These are phyloP conservation scores for Lamellibrachia satsuma DNA, from an alignment of 2,888 invertebrate species.

Conservation along the genomic window DNA sequence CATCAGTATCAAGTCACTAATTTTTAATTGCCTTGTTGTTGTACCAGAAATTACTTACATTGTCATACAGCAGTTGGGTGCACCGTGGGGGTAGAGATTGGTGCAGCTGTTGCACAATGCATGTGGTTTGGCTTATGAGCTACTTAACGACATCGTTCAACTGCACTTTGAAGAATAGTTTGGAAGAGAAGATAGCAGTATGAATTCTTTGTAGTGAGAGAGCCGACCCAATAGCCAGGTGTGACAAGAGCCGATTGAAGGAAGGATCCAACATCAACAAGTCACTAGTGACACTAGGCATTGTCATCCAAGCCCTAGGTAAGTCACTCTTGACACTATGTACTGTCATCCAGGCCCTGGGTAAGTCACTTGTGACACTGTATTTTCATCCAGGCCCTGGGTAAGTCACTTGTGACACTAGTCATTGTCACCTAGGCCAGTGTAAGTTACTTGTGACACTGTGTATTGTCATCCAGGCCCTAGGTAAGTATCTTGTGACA, in stretches of 20 bases:
- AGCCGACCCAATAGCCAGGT: slow-evolving; percentile 56
- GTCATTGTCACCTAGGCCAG: slow-evolving; percentile 82
- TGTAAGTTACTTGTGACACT: slow-evolving; percentile 62
- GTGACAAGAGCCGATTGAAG: slow-evolving; percentile 61
- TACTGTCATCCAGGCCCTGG: too few species aligned
- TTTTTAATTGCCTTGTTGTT: too few species aligned
- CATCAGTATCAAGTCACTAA: too few species aligned
- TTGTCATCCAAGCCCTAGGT: slow-evolving; percentile 82
- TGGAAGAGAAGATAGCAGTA: neutral
- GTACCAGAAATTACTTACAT: too few species aligned
- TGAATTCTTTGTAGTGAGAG: slow-evolving; percentile 60
- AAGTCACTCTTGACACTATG: slow-evolving; percentile 42
- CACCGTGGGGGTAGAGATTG: neutral
- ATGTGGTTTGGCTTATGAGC: neutral
- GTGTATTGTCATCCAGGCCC: too few species aligned
- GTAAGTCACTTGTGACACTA: slow-evolving; percentile 79
- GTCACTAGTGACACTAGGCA: slow-evolving; percentile 82
- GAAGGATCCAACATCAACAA: slow-evolving; percentile 79
- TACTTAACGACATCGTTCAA: neutral
- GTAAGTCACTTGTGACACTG: slow-evolving; percentile 80
- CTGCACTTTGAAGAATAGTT: neutral
- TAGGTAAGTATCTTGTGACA: slow-evolving; percentile 77
- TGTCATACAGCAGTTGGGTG: too few species aligned
- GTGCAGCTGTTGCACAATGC: neutral
- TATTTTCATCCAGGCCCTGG: too few species aligned